A percentile compares a stretch with the other conserved stretches of the same genome.
Conservation (phyloP, 2,888 invertebrate genomes). For the Spisula subtruncata region DNA sequence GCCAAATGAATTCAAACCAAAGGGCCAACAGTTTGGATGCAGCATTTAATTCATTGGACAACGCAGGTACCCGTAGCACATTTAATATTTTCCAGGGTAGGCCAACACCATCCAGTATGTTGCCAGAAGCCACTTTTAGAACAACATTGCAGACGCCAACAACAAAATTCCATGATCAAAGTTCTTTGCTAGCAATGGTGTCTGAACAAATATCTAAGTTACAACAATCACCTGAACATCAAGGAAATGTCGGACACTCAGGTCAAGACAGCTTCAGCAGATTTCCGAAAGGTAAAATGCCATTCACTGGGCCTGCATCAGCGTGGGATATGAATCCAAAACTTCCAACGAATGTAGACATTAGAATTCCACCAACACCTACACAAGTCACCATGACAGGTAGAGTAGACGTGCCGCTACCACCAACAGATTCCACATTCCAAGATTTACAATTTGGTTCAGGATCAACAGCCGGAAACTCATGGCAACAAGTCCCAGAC, state of each 20-base stretch:
- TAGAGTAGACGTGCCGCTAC: constrained; percentile 42
- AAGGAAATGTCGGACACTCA: not conserved
- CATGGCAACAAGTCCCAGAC: not conserved
- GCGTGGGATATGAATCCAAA: constrained; percentile 59
- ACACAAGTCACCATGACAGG: not conserved
- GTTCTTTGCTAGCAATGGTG: constrained; percentile 55
- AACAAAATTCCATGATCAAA: constrained; percentile 53
- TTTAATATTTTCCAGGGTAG: not conserved
- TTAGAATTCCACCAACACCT: constrained; percentile 26
- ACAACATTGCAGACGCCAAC: constrained; percentile 33
- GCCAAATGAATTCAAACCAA: not conserved
- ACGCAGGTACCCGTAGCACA: not conserved
- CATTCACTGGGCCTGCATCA: constrained; percentile 63
- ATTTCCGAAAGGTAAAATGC: constrained; percentile 46
- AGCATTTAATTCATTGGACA: not conserved
- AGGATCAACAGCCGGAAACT: not conserved
- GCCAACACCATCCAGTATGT: not conserved
- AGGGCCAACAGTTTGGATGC: not conserved
- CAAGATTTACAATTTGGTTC: not conserved
- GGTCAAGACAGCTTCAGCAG: not conserved
- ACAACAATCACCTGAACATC: not conserved
- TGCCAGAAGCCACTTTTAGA: not conserved
- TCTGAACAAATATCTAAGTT: constrained; percentile 57
- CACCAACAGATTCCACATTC: constrained; percentile 16
- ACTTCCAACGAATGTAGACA: constrained; percentile 34